phyloP scores from a whole-genome alignment of 2,888 invertebrate genomes.

The Mythimna loreyi region DNA sequence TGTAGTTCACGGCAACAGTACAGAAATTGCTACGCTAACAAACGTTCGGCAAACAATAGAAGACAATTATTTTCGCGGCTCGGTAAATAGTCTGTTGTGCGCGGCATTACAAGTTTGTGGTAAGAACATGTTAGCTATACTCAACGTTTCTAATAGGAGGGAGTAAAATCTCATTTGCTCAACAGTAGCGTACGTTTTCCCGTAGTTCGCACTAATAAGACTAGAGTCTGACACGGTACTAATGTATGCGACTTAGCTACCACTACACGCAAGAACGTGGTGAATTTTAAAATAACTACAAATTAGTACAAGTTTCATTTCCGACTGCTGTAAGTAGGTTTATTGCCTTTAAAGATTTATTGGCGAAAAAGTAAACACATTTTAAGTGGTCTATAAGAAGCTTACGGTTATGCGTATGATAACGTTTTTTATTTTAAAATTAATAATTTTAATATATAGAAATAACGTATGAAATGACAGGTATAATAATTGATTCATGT shows the following conservation, averaged over 20 bases:
- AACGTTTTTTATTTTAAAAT: no score
- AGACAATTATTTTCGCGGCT: slow-evolving; percentile 29
- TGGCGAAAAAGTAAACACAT: not conserved
- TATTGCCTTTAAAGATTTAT: not conserved
- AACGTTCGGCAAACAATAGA: slow-evolving; percentile 12
- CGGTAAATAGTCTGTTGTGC: slow-evolving; percentile 10
- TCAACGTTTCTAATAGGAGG: slow-evolving; percentile 15
- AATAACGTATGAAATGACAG: no score
- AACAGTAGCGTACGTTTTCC: slow-evolving; percentile 20
- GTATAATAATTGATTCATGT: no score
- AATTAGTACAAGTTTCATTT: not conserved
- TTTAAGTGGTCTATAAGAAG: no score
- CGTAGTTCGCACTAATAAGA: slow-evolving; percentile 22
- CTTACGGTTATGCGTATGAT: no score
- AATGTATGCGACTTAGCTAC: slow-evolving; percentile 15
- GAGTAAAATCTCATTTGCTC: slow-evolving; percentile 21
- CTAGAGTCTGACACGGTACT: slow-evolving; percentile 8
- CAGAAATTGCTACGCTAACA: not conserved
- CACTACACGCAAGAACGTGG: slow-evolving; percentile 11
- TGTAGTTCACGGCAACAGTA: not conserved
- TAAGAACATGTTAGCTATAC: slow-evolving; percentile 16
- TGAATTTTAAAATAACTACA: not conserved
- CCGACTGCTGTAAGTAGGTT: not conserved
- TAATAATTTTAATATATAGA: no score
- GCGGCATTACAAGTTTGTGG: not conserved